Base-by-base conservation (phyloP, 2,888 invertebrate genomes). In the Pherbina coryleti region DNA sequence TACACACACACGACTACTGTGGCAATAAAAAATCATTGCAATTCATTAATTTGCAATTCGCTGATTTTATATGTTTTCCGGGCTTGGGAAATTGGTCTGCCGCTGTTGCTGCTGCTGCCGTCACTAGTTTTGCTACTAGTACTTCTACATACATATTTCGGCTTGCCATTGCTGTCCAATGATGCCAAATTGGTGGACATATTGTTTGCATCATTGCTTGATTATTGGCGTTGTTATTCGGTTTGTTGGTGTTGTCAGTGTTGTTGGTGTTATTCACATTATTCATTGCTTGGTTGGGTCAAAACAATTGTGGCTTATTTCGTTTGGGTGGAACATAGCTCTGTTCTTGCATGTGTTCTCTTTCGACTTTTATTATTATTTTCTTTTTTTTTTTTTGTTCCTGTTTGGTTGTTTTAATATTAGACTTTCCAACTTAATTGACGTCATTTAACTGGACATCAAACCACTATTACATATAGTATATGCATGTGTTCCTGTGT, bases 11-110 rank as follows among this genome's bases (percentile, higher is more conserved):
- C 9, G n/a, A 9, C 22, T 62, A 22, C 62, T 62, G 55, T 53
- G 70, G 60, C 80, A 75, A 81, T 81, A 80, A 82, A 82, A 82
- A 83, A 70, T 82, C 82, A 83, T 81, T 82, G 82, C 82, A 82
- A 80, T 82, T 82, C 82, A 82, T 82, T 83, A 82, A 82, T 82
- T 82, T 77, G 80, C 81, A 79, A 81, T 82, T 73, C 81, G 81
- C 79, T 81, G 81, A 80, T 82, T 82, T 82, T 81, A 80, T 78
- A 34, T 67, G 67, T 57, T 75, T 73, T 75, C 55, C 51, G 53
- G 34, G 34, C 19, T 51, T 55, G 55, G 66, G 57, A 67, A 75
- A 75, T 67, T 75, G 66, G 28, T 62, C 34, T 53, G 51, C 25
- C 25, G 31, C 25, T 62, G 55, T 37, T 67, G 69, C 37, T 64